Percentiles rank a stretch among this genome's conserved stretches.
These are phyloP conservation scores for Latrodectus hesperus DNA, from an alignment of 2,888 invertebrate genomes.

Conservation along the genomic window DNA sequence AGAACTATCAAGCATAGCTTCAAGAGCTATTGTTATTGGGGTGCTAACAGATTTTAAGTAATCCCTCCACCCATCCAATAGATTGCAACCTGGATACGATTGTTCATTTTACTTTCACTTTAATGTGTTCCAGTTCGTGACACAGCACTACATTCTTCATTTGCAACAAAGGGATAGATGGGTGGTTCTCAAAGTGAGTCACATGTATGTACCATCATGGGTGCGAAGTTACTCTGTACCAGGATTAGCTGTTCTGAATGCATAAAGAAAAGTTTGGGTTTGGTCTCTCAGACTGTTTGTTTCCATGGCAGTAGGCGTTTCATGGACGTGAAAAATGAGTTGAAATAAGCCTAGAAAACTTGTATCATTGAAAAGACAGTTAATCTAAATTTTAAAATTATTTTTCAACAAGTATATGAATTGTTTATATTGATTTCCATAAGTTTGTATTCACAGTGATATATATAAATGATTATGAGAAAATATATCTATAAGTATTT, in stretches of 20 bases:
- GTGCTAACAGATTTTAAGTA: slow-evolving; percentile 55
- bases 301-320: too few relatives aligned
- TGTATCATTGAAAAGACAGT: too few relatives aligned
- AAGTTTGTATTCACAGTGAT: too few relatives aligned
- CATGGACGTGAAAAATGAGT: too few relatives aligned
- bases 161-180: slow-evolving; percentile 43
- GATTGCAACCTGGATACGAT: slow-evolving; percentile 45
- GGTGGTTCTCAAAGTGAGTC: slow-evolving; percentile 21
- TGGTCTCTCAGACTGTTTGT: slow-evolving; percentile 75
- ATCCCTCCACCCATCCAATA: slow-evolving; percentile 31
- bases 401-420: too few relatives aligned
- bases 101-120: slow-evolving; percentile 61
- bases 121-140: slow-evolving; percentile 64
- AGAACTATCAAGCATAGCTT: neutral
- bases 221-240: slow-evolving; percentile 5
- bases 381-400: too few relatives aligned
- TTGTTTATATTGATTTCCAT: too few relatives aligned
- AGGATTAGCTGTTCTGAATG: neutral
- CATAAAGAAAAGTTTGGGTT: slow-evolving; percentile 16
- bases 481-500: too few relatives aligned
- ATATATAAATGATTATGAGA: too few relatives aligned
- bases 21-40: slow-evolving; percentile 25
- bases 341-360: too few relatives aligned
- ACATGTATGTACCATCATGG: neutral
- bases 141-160: slow-evolving; percentile 33